Percentiles rank a stretch among this genome's conserved stretches.
Evolutionary conservation across 2,888 invertebrate genomes (phyloP).

Genomic region (Apomyelois bistriatella): DNA sequence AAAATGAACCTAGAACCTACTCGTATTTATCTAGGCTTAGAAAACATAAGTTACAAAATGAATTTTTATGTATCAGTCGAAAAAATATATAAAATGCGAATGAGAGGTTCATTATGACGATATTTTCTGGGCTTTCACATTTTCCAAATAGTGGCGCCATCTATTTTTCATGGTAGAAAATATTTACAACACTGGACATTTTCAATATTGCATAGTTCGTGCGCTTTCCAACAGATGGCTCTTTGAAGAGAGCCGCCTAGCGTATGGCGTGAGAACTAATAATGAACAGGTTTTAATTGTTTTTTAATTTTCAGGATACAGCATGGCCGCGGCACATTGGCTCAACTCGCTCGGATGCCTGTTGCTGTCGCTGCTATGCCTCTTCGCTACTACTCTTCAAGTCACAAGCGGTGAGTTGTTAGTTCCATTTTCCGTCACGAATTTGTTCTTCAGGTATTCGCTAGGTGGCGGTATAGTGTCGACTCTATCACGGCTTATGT

Average conservation of each 20-base stretch:
- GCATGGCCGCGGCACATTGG: slow-evolving; percentile 91
- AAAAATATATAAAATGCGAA: too few relatives aligned
- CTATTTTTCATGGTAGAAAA: slow-evolving; percentile 23
- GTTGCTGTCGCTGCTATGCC: slow-evolving; percentile 87
- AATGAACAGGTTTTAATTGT: background rate
- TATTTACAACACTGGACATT: background rate
- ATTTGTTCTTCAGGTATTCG: background rate
- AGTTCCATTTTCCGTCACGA: background rate
- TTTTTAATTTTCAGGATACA: slow-evolving; percentile 82
- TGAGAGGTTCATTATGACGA: too few relatives aligned
- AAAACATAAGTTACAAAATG: too few relatives aligned
- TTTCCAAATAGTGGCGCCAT: slow-evolving; percentile 38
- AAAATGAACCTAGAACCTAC: too few relatives aligned
- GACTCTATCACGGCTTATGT: too few relatives aligned
- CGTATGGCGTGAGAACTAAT: background rate
- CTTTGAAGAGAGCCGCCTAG: slow-evolving; percentile 9
- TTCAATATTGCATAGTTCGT: slow-evolving; percentile 24
- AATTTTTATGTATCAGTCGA: too few relatives aligned
- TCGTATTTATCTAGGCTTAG: too few relatives aligned
- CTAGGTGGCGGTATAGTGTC: background rate
- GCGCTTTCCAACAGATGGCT: slow-evolving; percentile 47
- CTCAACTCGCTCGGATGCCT: slow-evolving; percentile 90
- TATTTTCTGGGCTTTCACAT: too few relatives aligned
- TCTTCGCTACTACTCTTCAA: slow-evolving; percentile 86
- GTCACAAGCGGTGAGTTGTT: slow-evolving; percentile 86